Base-by-base conservation (phyloP, 2,888 invertebrate genomes). In the Drosophila acutilabella region DNA sequence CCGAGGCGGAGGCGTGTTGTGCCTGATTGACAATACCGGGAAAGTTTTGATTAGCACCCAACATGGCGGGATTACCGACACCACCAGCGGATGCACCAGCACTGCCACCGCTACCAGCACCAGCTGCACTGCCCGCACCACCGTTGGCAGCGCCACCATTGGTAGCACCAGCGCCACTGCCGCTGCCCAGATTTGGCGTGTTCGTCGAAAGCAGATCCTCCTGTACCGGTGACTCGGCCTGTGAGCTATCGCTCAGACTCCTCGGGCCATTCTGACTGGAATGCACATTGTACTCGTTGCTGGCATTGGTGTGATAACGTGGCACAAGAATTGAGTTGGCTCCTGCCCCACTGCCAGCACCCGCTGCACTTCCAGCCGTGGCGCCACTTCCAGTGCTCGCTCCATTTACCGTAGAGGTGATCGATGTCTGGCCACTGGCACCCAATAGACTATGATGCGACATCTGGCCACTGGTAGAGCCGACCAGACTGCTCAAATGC, bases 151-250 rank as follows among this genome's bases (percentile, higher is more conserved):
- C 77, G 7, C 80, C 87, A 4, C 80, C 87, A 10, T 73, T 74
- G 2, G 60, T 48, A 0, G 36, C 57, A 7, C 78, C 81, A 13
- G 75, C 80, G 7, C 94, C 94, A 78, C 94, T 94, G 78, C 94
- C 80, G 11, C 92, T 94, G 13, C 94, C 94, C 79, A 95, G 91
- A 89, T 94, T 94, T 5, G 94, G 94, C 2, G 94, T 94, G 86
- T 95, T 95, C 6, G 95, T 94, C 1, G 95, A 94, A 40, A 95
- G 93, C 3, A 95, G 92, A 82, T 96, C 96, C 89, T 96, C 96
- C 93, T 96, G 96, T 14, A 96, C 96, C 1, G 96, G 96, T 40
- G 96, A 96, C 89, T 96, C 96, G 3, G 96, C 96, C 71, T 96
- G 95, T 38, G 96, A 96, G 41, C 96, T 96, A 91, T 96, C 97